A percentile compares a stretch with the other conserved stretches of the same genome.
These are phyloP conservation scores for Chrysaora quinquecirrha DNA, from an alignment of 30 jellyfish, hydroid and myxozoan species.

Conservation along the genomic window DNA sequence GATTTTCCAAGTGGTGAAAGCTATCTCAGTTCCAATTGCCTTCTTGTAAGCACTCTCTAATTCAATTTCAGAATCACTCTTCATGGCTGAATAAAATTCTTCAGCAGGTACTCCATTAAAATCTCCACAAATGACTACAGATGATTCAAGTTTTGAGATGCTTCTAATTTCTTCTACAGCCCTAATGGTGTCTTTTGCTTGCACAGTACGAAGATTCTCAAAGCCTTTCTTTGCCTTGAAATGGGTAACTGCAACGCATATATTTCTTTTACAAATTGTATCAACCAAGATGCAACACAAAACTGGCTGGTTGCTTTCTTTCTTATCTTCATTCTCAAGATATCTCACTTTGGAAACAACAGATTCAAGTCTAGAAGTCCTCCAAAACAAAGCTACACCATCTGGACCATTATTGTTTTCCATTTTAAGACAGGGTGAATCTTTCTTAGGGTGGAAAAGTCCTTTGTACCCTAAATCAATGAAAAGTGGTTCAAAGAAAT, in stretches of 20 bases:
- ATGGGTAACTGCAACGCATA: constrained; percentile 73
- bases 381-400: constrained; percentile 82
- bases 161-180: constrained; percentile 16
- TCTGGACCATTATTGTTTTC: constrained; percentile 85
- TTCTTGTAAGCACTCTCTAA: constrained; percentile 64
- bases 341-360: constrained; percentile 28
- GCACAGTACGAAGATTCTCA: constrained; percentile 68
- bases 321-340: constrained; percentile 57
- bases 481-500: constrained; percentile 68
- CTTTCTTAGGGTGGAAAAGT: constrained; percentile 65
- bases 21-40: constrained; percentile 25
- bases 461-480: constrained; percentile 58
- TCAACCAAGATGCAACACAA: constrained; percentile 42
- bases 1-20: constrained; percentile 86
- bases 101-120: constrained; percentile 80
- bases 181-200: constrained; percentile 53
- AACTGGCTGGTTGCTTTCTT: constrained; percentile 72
- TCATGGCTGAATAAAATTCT: constrained; percentile 44
- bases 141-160: constrained; percentile 28
- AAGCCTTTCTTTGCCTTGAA: constrained; percentile 83
- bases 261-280: constrained; percentile 2
- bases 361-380: constrained; percentile 23
- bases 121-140: constrained; percentile 79
- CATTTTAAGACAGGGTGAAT: constrained; percentile 78
- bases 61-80: neutral